Evolutionary conservation across 2,797 vertebrate species (phyloP).

Genomic region (Harpagifer antarcticus): DNA sequence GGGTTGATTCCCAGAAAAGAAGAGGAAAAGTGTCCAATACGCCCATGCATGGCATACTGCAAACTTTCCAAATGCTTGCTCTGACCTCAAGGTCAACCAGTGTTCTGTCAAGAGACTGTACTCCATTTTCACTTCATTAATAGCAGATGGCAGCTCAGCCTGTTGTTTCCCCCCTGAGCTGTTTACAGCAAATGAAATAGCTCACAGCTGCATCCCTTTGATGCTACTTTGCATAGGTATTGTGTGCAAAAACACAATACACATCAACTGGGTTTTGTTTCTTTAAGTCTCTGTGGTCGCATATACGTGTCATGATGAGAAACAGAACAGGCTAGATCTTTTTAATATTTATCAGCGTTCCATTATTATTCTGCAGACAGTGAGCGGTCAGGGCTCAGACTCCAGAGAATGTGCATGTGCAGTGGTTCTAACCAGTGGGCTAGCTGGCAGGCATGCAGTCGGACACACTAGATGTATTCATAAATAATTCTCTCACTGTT

Average conservation of each 20-base stretch:
- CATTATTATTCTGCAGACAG: conserved; percentile 26
- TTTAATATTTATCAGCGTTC: background rate
- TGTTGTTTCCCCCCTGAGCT: conserved; percentile 21
- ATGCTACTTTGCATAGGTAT: background rate
- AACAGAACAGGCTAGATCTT: background rate
- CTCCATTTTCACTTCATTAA: conserved; percentile 24
- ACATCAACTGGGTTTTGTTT: background rate
- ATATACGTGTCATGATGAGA: conserved; percentile 8
- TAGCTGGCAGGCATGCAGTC: conserved; percentile 37
- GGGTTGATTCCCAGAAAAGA: conserved; percentile 24
- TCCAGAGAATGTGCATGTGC: conserved; percentile 43
- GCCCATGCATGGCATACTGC: conserved; percentile 3
- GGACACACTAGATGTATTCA: conserved; percentile 62
- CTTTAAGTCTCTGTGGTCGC: conserved; percentile 12
- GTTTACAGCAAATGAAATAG: conserved; percentile 27
- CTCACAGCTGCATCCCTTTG: conserved; percentile 26
- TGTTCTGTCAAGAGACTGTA: conserved; percentile 17
- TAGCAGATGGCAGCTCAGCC: conserved; percentile 26
- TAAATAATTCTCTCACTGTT: conserved; percentile 68
- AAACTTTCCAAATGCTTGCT: conserved; percentile 41
- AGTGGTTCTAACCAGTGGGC: conserved; percentile 27
- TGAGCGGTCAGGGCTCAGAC: conserved; percentile 29
- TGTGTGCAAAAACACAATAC: background rate
- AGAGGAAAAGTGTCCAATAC: background rate
- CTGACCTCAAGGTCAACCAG: conserved; percentile 26